Conservation (phyloP, 2,888 invertebrate genomes). For the Andrena marginata region DNA sequence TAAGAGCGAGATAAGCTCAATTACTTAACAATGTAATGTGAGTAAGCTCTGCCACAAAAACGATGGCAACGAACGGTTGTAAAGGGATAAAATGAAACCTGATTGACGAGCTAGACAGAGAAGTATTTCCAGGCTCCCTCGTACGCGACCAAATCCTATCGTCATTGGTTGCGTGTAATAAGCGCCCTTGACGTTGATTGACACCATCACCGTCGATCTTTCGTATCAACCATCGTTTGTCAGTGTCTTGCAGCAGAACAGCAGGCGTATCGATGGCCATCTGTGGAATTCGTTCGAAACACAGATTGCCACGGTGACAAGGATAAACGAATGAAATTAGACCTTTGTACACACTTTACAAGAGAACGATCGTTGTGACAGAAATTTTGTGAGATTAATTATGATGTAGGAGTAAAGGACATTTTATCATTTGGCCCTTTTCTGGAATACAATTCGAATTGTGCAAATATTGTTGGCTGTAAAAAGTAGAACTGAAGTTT, state of each 20-base stretch:
- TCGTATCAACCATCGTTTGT: constrained; percentile 55
- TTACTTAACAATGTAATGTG: too few species aligned
- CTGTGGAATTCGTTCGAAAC: constrained; percentile 42
- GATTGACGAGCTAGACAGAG: neutral
- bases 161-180: constrained; percentile 31
- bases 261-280: constrained; percentile 26
- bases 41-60: too few species aligned
- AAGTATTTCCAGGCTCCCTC: neutral
- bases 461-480: too few species aligned
- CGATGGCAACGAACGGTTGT: neutral
- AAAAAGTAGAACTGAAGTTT: too few species aligned
- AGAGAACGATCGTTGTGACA: constrained; percentile 2
- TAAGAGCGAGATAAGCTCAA: too few species aligned
- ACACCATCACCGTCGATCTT: constrained; percentile 52
- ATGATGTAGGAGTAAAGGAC: too few species aligned
- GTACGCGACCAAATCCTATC: constrained; percentile 3
- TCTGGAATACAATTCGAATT: too few species aligned
- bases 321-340: constrained; percentile 34
- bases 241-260: constrained; percentile 49
- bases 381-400: neutral
- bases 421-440: neutral
- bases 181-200: constrained; percentile 44
- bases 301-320: constrained; percentile 35
- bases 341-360: neutral
- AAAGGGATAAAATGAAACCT: neutral